phyloP scores from a whole-genome alignment of 2,888 invertebrate species.

The Anarsia innoxiella region DNA sequence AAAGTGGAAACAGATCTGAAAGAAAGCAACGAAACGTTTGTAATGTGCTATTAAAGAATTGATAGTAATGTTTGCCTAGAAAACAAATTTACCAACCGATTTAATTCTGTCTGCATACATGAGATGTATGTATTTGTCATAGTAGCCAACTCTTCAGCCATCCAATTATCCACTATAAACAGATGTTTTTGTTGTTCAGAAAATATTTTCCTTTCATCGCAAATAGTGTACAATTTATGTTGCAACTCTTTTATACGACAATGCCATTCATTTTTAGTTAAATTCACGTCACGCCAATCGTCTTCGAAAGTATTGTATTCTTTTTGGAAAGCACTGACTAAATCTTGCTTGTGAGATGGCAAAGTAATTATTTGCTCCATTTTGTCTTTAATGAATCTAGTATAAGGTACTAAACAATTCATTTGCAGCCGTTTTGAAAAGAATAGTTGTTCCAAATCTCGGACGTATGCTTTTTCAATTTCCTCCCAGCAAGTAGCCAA shows the following conservation, averaged over 20 bases:
- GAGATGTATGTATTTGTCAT: conserved; percentile 73
- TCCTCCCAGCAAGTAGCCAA: conserved; percentile 70
- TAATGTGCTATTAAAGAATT: neutral
- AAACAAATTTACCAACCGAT: too few species aligned
- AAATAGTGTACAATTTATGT: conserved; percentile 69
- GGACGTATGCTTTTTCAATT: conserved; percentile 63
- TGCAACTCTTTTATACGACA: conserved; percentile 70
- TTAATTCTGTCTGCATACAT: conserved; percentile 77
- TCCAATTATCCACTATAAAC: conserved; percentile 75
- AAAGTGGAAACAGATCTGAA: conserved; percentile 57
- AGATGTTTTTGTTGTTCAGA: conserved; percentile 69
- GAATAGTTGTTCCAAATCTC: conserved; percentile 73
- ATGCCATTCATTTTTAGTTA: conserved; percentile 78
- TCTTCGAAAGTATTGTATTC: conserved; percentile 76
- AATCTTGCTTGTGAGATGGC: conserved; percentile 75
- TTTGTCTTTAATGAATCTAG: conserved; percentile 67
- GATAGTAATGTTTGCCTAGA: too few species aligned
- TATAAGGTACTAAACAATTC: conserved; percentile 73
- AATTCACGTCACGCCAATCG: conserved; percentile 72
- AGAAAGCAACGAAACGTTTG: neutral
- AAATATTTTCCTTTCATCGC: conserved; percentile 70
- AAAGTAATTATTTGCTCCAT: conserved; percentile 71
- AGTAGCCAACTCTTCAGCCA: conserved; percentile 66
- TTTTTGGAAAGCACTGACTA: conserved; percentile 73
- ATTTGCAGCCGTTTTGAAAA: conserved; percentile 73